Evolutionary conservation across 2,888 invertebrate genomes (phyloP).

Genomic region (Caenorhabditis imperialis): DNA sequence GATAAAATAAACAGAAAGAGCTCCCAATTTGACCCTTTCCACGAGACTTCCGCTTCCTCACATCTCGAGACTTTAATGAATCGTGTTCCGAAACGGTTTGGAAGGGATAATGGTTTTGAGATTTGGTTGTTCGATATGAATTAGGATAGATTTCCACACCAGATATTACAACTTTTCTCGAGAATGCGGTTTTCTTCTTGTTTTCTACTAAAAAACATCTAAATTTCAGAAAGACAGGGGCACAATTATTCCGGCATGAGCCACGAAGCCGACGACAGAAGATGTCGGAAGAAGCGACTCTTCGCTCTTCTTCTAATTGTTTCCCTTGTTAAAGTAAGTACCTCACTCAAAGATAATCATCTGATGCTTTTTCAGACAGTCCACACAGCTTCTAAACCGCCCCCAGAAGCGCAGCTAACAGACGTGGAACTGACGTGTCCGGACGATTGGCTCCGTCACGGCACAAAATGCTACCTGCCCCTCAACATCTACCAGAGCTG

Average conservation of each 20-base stretch:
- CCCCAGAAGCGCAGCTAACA: constrained; percentile 28
- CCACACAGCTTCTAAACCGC: constrained; percentile 16
- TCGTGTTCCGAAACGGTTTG: neutral
- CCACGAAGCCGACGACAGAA: constrained; percentile 18
- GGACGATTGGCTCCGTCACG: constrained; percentile 74
- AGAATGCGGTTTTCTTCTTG: constrained; percentile 4
- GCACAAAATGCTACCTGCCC: constrained; percentile 72
- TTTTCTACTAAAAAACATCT: neutral
- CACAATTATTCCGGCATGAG: constrained; percentile 35
- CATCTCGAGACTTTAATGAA: neutral
- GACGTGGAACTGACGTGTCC: constrained; percentile 73
- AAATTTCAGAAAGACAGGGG: constrained; percentile 7
- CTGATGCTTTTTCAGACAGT: constrained; percentile 33
- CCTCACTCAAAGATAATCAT: neutral
- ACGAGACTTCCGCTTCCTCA: constrained; percentile 24
- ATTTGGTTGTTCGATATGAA: neutral
- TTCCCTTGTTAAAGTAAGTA: neutral
- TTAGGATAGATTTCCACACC: neutral
- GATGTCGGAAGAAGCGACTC: constrained; percentile 43
- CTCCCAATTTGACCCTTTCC: constrained; percentile 4
- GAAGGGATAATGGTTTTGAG: neutral
- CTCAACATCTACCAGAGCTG: constrained; percentile 73
- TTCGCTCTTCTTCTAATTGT: neutral
- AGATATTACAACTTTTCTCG: constrained; percentile 1
- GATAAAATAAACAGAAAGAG: constrained; percentile 26